Evolutionary conservation across 2,888 invertebrate species (phyloP), one percentile per base, ranked within the genome.

Genomic region (Sinodicranocentrus sp.): DNA sequence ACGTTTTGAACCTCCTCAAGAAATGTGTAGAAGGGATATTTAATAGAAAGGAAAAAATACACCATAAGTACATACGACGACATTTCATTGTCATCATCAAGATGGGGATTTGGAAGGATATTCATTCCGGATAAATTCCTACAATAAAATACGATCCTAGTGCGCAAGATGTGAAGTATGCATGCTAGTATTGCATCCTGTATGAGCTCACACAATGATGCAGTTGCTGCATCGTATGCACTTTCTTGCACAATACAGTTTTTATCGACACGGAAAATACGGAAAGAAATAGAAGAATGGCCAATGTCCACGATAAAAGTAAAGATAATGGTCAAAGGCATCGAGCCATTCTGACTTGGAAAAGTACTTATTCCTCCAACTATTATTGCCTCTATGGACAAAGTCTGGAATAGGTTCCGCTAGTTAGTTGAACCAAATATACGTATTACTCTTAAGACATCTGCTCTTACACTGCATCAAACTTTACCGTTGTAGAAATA

Each of bases 311-410:
- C 57, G 21, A 57, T 61, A 61, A 25, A 26, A 26, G n/a, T 28
- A 61, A 61, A 26, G 61, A 61, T 61, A 61, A 61, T 61, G 61
- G 61, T 61, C 26, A 59, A n/a, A 61, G 25, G 21, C 61, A 61
- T 13, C 25, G 5, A 6, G 17, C 8, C 61, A 61, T 61, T 61
- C 61, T 26, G 61, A 61, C 26, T 61, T 61, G 23, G 1, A 61
- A 25, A 61, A 61, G 21, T 61, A 15, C 23, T 26, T 25, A 1
- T n/a, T 61, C n/a, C 28, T 3, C 26, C 26, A 21, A 61, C 28
- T 61, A 28, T 61, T 61, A 61, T 61, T 61, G 26, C 28, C 2
- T 59, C 21, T 52, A 5, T 23, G 59, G 59, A 59, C 59, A 59
- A 19, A 10, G n/a, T 33, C 33, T 33, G 33, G 59, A 59, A 59